Percentiles rank a stretch among this genome's conserved stretches.
Evolutionary conservation across 2,113 vertebrate genomes (phyloP).

Genomic region (Menura novaehollandiae): DNA sequence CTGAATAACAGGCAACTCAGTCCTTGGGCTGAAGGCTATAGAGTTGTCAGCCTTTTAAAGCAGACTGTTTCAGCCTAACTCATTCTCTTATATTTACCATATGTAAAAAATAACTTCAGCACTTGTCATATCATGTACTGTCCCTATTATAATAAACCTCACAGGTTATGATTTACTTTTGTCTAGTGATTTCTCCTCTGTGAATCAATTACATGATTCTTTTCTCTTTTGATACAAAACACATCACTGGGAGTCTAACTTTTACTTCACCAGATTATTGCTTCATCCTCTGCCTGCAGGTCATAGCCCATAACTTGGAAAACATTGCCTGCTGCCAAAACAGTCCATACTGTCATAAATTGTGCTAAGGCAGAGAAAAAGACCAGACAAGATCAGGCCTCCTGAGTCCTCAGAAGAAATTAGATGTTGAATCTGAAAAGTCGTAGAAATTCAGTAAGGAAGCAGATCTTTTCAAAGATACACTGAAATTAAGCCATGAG

Average conservation of each 20-base stretch:
- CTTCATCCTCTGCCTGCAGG: background rate
- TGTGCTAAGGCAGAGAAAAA: background rate
- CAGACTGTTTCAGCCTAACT: background rate
- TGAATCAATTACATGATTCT: background rate
- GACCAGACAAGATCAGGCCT: background rate
- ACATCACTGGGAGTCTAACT: background rate
- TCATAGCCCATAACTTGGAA: background rate
- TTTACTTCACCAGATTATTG: background rate
- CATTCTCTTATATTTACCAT: background rate
- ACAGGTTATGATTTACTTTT: background rate
- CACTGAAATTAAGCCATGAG: background rate
- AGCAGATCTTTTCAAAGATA: background rate
- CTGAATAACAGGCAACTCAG: background rate
- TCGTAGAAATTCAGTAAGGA: background rate
- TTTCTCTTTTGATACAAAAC: background rate
- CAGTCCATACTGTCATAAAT: background rate
- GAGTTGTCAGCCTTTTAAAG: background rate
- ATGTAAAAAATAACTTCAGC: background rate
- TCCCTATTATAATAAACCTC: background rate
- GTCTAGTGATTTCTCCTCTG: background rate
- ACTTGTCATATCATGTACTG: background rate
- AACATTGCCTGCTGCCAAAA: background rate
- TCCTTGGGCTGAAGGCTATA: background rate
- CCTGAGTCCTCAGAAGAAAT: background rate
- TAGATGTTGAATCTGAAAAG: background rate